phyloP scores from a whole-genome alignment of 2,113 vertebrate genomes.

The Mandrillus leucophaeus region DNA sequence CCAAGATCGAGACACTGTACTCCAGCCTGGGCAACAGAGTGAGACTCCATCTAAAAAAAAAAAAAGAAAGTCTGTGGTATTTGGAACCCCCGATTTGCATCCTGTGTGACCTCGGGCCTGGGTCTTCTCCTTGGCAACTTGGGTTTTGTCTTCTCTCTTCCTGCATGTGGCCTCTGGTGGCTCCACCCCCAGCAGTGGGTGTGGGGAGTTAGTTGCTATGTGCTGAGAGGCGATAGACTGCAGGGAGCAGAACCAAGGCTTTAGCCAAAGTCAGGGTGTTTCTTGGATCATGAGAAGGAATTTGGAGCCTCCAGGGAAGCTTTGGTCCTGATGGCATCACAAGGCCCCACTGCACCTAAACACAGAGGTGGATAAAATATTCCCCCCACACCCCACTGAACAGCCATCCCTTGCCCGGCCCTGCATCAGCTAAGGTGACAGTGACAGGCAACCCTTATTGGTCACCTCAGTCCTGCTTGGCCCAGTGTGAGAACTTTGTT shows the following conservation, averaged over 20 bases:
- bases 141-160: background rate
- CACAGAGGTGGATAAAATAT: no score
- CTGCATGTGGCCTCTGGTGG: background rate
- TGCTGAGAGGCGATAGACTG: no score
- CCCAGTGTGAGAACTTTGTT: background rate
- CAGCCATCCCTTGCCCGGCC: background rate
- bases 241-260: background rate
- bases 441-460: fast-evolving
- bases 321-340: background rate
- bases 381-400: no score
- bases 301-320: background rate
- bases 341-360: no score
- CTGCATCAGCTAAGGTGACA: background rate
- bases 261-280: background rate
- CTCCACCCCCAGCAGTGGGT: no score
- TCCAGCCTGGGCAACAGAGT: no score
- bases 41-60: no score
- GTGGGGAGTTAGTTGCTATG: background rate
- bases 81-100: fast-evolving
- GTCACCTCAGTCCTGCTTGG: background rate
- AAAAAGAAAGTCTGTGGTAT: no score
- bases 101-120: background rate
- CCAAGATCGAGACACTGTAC: no score
- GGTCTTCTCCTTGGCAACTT: background rate
- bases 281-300: background rate